Percentiles rank a stretch among this genome's conserved stretches.
Conservation (phyloP, 2,888 invertebrate genomes). For the Poecilobothrus nobilitatus region DNA sequence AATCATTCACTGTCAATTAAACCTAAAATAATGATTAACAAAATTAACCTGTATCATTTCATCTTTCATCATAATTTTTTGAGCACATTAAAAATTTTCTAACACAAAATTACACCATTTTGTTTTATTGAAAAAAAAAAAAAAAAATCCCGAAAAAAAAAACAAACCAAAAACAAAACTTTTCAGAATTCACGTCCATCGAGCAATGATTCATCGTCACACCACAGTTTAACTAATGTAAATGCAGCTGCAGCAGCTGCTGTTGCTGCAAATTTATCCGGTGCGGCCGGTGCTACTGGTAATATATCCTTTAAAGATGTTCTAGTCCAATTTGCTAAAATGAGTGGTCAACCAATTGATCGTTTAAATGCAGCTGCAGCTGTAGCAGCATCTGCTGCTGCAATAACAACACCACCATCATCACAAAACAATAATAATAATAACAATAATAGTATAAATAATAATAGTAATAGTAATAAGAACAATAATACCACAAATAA, state of each 20-base stretch:
- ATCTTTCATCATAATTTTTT: background rate
- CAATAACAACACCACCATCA: slow-evolving; percentile 19
- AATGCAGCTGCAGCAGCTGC: slow-evolving; percentile 34
- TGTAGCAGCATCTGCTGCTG: slow-evolving; percentile 22
- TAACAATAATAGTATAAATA: background rate
- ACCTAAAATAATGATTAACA: background rate
- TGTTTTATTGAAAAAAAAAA: slow-evolving; percentile 14
- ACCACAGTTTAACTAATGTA: slow-evolving; percentile 43
- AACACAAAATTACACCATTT: slow-evolving; percentile 11
- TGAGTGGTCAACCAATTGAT: slow-evolving; percentile 34
- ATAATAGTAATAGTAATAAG: background rate
- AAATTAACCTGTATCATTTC: background rate
- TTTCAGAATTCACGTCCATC: slow-evolving; percentile 40
- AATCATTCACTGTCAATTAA: no score
- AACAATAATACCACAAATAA: slow-evolving; percentile 25
- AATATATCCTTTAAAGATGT: slow-evolving; percentile 60
- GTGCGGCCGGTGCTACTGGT: slow-evolving; percentile 34
- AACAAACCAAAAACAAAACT: background rate
- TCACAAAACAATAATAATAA: slow-evolving; percentile 20
- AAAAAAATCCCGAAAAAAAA: background rate
- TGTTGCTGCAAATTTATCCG: slow-evolving; percentile 17
- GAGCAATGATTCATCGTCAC: slow-evolving; percentile 46
- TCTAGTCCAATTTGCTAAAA: slow-evolving; percentile 63
- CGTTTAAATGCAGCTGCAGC: slow-evolving; percentile 9
- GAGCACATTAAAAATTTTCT: background rate